These are phyloP conservation scores for Chesias legatella DNA, from an alignment of 2,888 invertebrate genomes.

Conservation along the genomic window DNA sequence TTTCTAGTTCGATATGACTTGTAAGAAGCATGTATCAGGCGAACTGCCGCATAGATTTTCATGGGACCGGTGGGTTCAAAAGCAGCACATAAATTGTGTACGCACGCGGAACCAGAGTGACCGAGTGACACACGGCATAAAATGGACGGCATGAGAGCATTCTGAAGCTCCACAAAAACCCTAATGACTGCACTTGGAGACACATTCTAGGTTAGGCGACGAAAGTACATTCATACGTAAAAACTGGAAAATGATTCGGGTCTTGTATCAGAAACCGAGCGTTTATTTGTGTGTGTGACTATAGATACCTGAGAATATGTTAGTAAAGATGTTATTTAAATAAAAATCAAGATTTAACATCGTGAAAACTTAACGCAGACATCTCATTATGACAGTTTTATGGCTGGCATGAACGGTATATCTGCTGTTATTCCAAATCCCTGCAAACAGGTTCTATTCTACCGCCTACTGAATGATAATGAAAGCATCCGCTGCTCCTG, in stretches of 20 bases:
- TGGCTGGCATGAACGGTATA: conserved; percentile 4
- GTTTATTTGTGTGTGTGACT: too few relatives aligned
- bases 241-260: conserved; percentile 10
- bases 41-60: conserved; percentile 3
- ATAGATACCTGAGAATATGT: too few relatives aligned
- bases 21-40: background rate
- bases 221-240: conserved; percentile 22
- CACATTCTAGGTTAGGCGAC: conserved; percentile 24
- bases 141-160: conserved; percentile 33
- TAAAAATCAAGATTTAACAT: too few relatives aligned
- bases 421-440: conserved; percentile 6
- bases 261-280: too few relatives aligned
- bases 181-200: conserved; percentile 21
- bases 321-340: too few relatives aligned
- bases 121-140: conserved; percentile 66
- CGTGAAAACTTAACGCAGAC: too few relatives aligned
- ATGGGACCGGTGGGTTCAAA: background rate
- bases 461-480: conserved; percentile 13
- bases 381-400: background rate
- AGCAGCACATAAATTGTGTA: conserved; percentile 36
- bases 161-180: conserved; percentile 26
- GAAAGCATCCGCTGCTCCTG: conserved; percentile 7
- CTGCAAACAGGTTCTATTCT: conserved; percentile 2
- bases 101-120: conserved; percentile 61
- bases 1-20: conserved; percentile 6